These are phyloP conservation scores for Sebastes itinus DNA, from an alignment of 2,797 vertebrate species.

Conservation along the genomic window DNA sequence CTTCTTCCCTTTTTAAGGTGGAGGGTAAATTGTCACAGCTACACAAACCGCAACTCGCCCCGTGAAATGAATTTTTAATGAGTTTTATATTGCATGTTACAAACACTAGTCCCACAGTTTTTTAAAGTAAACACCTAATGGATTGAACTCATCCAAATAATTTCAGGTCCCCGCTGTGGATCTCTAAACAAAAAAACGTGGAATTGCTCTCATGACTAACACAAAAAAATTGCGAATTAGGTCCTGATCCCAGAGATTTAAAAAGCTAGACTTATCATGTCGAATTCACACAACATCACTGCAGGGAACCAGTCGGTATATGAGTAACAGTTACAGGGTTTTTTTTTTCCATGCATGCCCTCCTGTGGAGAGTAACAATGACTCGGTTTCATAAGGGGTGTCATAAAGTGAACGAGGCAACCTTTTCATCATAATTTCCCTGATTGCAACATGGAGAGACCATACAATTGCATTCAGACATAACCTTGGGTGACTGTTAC, in stretches of 20 bases:
- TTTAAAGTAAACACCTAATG: slow-evolving; percentile 39
- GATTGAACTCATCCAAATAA: slow-evolving; percentile 46
- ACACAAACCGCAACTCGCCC: slow-evolving; percentile 21
- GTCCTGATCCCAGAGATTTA: slow-evolving; percentile 29
- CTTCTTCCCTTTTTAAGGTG: slow-evolving; percentile 34
- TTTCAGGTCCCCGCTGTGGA: slow-evolving; percentile 40
- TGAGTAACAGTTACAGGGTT: not conserved
- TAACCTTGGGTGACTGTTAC: not conserved
- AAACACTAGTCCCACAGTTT: slow-evolving; percentile 29
- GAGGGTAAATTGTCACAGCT: slow-evolving; percentile 51
- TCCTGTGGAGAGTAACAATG: slow-evolving; percentile 33
- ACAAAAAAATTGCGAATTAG: slow-evolving; percentile 13
- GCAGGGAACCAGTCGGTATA: slow-evolving; percentile 13
- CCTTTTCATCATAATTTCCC: not conserved
- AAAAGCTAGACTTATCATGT: slow-evolving; percentile 33
- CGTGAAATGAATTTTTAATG: slow-evolving; percentile 69
- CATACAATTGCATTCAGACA: not conserved
- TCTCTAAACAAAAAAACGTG: slow-evolving; percentile 29
- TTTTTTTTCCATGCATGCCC: not conserved
- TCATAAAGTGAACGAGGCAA: not conserved
- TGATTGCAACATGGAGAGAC: not conserved
- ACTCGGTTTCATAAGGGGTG: not conserved
- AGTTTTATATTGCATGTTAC: slow-evolving; percentile 62
- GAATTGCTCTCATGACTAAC: slow-evolving; percentile 21
- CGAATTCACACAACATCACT: slow-evolving; percentile 22